A percentile compares a stretch with the other conserved stretches of the same genome.
These are phyloP conservation scores for Okapia johnstoni DNA, from an alignment of 2,113 vertebrate species.

Conservation along the genomic window DNA sequence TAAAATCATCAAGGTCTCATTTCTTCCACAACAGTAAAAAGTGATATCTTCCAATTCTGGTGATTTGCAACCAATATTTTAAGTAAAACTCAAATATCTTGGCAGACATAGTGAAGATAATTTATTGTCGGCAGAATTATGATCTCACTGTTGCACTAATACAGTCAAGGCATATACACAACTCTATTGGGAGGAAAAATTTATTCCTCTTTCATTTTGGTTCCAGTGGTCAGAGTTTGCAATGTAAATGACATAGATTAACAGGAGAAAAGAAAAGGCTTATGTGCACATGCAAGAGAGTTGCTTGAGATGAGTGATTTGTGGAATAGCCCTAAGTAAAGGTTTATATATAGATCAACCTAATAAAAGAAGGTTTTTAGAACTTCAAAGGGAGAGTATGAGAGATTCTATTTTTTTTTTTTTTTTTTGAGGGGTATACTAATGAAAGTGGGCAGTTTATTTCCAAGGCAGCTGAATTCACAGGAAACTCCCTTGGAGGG, in stretches of 20 bases:
- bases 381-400: not conserved
- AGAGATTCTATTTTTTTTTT: not conserved
- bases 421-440: not conserved
- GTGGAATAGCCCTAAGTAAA: not conserved
- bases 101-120: not conserved
- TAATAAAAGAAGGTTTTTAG: not conserved
- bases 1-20: not conserved
- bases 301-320: not conserved
- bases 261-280: not conserved
- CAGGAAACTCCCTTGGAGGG: not conserved
- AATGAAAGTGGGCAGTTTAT: not conserved
- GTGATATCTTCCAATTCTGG: not conserved
- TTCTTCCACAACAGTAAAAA: not conserved
- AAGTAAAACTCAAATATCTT: not conserved
- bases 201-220: not conserved
- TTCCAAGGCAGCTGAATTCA: not conserved
- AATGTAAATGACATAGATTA: not conserved
- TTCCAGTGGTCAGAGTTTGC: not conserved
- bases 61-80: not conserved
- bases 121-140: not conserved
- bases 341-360: not conserved
- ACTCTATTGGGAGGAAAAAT: not conserved
- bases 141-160: not conserved
- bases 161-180: not conserved
- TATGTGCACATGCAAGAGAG: not conserved